Base-by-base conservation (phyloP, 1,140 invertebrate species). In the Apis dorsata region DNA sequence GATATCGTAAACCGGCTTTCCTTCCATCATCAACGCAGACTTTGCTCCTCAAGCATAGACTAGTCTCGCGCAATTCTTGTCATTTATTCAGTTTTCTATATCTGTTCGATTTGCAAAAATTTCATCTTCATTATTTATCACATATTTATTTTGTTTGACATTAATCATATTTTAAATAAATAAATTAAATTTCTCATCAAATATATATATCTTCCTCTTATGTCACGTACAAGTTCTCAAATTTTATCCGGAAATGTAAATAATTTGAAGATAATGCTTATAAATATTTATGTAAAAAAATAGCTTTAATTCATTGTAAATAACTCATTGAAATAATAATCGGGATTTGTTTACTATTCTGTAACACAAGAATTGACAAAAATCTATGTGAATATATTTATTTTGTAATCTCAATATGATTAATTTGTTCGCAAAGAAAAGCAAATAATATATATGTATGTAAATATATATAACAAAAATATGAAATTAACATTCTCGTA, bases 1-100 rank as follows among this genome's bases (percentile, higher is more conserved):
- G 83, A 88, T 74, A 82, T 71, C 21, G 63, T 62, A 85, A 88
- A 88, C 86, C 86, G 83, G 86, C 86, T 88, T 66, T 87, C 57
- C 73, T 83, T 83, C 44, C 73, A 49, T 62, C 44, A 65, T 85
- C 82, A 21, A 55, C 34, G n/a, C 53, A 87, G 86, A 87, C 86
- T 87, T 88, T 87, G 86, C 83, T 85, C 83, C 63, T 62, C 44
- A 24, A 21, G 13, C 44, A 19, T 34, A 79, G 86, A 85, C 75
- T 65, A 78, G 21, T 84, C 83, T 74, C n/a, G 63, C 73, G 24
- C 15, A 65, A 28, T 66, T 76, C 80, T 62, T 51, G 28, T 15
- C 53, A 71, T 21, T 4, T 15, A 10, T n/a, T 11, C 9, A 63
- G 13, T 5, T 13, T 77, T 51, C 5, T 65, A 66, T 73, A 77